Evolutionary conservation across 2,888 invertebrate species (phyloP), one percentile per base, ranked within the genome.

Genomic region (Adelognathus sp.): DNA sequence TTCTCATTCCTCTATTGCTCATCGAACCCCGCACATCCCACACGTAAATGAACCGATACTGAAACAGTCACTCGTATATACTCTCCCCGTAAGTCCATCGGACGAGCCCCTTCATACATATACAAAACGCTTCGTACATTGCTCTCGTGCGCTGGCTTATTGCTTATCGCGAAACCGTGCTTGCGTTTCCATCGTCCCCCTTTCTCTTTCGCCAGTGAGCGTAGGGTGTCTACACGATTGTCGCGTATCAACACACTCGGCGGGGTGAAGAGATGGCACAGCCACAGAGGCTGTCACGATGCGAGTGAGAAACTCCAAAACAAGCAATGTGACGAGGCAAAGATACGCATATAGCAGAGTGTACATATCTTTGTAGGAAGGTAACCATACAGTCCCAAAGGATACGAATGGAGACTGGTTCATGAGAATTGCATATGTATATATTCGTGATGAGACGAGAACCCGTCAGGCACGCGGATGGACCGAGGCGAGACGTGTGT

Each of bases 371-470:
- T 63, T 66, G 50, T 11, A 18, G 36, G 44, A 66, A 50, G 60
- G 7, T 54, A 66, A 16, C 27, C 41, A 2, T 21, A 9, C 66
- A 24, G 44, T 75, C 79, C 79, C 69, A 39, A 63, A 67, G 79
- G 79, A 79, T 58, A n/a, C 21, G 52, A 61, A 66, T 46, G 73
- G 50, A 52, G n/a, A 71, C 52, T 58, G 58, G 52, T 27, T 50
- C 41, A 77, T 72, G 76, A 81, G 78, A 76, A 81, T 76, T 83
- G 81, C 82, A 83, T 81, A 81, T 81, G 81, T 83, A 82, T 60
- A 60, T 63, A 70, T 72, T 52, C 64, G 69, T 64, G 72, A 71
- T 63, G 56, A 36, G 60, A 31, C 31, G 39, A 14, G 69, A 52
- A 70, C 63, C 67, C 67, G 67, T 58, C 66, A 72, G 70, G 73